phyloP scores from a whole-genome alignment of 1,140 invertebrate species.

The Asbolus verrucosus region DNA sequence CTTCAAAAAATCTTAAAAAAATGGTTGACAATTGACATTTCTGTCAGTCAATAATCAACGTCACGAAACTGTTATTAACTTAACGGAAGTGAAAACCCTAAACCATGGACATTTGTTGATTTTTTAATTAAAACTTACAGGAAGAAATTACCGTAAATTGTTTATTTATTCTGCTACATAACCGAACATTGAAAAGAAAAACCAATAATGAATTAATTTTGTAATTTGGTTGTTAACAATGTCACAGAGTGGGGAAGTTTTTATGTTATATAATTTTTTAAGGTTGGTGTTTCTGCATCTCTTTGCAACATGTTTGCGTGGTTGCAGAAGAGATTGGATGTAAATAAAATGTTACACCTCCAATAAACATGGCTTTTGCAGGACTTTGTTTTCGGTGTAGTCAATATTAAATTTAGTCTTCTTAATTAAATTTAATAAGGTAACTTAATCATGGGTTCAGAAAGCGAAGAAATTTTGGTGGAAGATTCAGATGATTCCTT shows the following conservation, averaged over 20 bases:
- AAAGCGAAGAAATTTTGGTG: conserved; percentile 59
- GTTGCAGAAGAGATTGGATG: background rate
- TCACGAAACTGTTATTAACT: background rate
- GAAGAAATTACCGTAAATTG: no score
- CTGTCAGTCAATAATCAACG: background rate
- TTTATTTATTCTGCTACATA: no score
- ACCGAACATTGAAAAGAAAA: no score
- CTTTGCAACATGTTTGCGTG: conserved; percentile 2
- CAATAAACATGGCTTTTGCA: conserved; percentile 16
- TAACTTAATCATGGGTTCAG: conserved; percentile 59
- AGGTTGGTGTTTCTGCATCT: no score
- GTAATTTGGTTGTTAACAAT: conserved; percentile 14
- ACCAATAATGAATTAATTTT: no score
- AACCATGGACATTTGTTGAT: no score
- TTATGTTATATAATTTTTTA: no score
- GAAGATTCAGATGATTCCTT: conserved; percentile 63
- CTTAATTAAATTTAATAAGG: background rate
- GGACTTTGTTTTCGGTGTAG: no score
- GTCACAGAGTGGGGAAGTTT: no score
- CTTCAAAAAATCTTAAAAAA: conserved; percentile 23
- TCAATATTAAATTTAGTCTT: background rate
- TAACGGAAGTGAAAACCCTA: no score
- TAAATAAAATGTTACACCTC: conserved; percentile 35
- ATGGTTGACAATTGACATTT: conserved; percentile 15
- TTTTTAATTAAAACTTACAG: no score